phyloP scores from a whole-genome alignment of 1,140 invertebrate species.

The Agrilus planipennis region DNA sequence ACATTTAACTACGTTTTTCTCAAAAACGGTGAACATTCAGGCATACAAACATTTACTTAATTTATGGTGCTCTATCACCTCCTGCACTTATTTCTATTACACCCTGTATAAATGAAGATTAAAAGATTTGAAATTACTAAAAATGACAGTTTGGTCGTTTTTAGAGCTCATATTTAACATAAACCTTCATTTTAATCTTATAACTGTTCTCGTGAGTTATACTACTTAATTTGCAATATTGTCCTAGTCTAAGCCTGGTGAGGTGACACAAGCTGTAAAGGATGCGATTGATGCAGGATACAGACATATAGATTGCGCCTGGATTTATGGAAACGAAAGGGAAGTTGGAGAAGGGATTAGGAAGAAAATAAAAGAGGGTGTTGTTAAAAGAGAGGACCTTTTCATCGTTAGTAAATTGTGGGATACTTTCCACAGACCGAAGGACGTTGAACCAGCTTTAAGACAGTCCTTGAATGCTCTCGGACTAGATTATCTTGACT shows the following conservation, averaged over 20 bases:
- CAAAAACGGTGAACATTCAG: too few relatives aligned
- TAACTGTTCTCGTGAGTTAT: too few relatives aligned
- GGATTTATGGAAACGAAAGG: constrained; percentile 72
- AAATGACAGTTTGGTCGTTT: too few relatives aligned
- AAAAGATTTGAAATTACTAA: too few relatives aligned
- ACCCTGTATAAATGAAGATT: too few relatives aligned
- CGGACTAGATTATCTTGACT: constrained; percentile 65
- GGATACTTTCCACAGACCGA: constrained; percentile 52
- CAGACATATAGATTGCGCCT: constrained; percentile 81
- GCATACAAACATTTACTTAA: too few relatives aligned
- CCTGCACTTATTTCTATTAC: too few relatives aligned
- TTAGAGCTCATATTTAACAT: too few relatives aligned
- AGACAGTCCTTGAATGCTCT: constrained; percentile 55
- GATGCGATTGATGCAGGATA: constrained; percentile 74
- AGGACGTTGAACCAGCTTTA: constrained; percentile 42
- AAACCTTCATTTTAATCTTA: too few relatives aligned
- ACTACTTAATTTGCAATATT: too few relatives aligned
- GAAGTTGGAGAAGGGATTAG: constrained; percentile 67
- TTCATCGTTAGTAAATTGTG: constrained; percentile 72
- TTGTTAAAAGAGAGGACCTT: constrained; percentile 69
- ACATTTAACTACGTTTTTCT: too few relatives aligned
- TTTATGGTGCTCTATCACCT: too few relatives aligned
- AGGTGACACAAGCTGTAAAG: constrained; percentile 51
- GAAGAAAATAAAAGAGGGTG: constrained; percentile 59
- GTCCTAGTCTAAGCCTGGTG: constrained; percentile 50